phyloP scores from a whole-genome alignment of 2,888 invertebrate species.

The Spilosoma lubricipeda region DNA sequence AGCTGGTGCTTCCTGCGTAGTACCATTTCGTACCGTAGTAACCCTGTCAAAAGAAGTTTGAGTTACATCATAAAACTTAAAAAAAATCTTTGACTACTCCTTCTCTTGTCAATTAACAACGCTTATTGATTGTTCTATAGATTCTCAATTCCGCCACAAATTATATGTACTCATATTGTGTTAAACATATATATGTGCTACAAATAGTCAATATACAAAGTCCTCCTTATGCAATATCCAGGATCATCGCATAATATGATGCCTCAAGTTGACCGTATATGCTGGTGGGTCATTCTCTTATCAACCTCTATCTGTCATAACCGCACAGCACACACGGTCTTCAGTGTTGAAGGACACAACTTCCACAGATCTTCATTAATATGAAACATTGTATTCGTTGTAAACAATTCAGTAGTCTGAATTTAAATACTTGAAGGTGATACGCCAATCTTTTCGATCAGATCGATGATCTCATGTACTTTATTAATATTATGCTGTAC shows the following conservation, averaged over 20 bases:
- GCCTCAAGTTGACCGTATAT: not conserved
- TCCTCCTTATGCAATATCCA: not conserved
- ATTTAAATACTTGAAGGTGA: not conserved
- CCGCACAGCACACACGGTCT: not conserved
- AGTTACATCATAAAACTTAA: not conserved
- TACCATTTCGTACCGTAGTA: too few relatives aligned
- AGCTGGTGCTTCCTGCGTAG: too few relatives aligned
- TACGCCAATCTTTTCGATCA: not conserved
- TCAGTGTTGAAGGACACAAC: slow-evolving; percentile 8
- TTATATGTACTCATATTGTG: not conserved
- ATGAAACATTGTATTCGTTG: not conserved
- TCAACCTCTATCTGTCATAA: not conserved
- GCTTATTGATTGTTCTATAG: not conserved
- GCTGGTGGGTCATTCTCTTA: not conserved
- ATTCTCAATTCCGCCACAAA: not conserved
- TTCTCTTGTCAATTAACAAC: not conserved
- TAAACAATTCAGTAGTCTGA: not conserved
- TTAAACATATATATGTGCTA: not conserved
- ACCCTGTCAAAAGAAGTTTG: not conserved
- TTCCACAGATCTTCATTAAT: not conserved
- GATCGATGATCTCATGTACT: not conserved
- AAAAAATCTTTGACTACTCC: not conserved
- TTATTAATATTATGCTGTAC: not conserved
- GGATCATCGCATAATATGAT: not conserved
- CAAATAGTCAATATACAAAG: not conserved